phyloP scores from a whole-genome alignment of 2,797 vertebrate genomes.

The Thalassophryne amazonica region DNA sequence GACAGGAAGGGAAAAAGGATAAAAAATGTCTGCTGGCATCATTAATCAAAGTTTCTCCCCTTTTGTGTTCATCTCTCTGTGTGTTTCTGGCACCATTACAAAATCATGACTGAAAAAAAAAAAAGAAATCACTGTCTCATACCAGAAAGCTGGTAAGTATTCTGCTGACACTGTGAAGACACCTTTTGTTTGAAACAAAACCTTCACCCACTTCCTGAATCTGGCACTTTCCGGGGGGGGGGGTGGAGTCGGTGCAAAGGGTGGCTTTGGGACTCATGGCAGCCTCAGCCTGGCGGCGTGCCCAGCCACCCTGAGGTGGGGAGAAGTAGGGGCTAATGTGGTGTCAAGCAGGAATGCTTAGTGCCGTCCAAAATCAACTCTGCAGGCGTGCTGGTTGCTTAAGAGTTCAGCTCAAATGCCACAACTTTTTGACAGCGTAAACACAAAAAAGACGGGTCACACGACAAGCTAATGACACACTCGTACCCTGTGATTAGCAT shows the following conservation, averaged over 20 bases:
- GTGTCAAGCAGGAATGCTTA: conserved; percentile 86
- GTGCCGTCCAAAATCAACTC: conserved; percentile 88
- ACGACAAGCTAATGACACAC: conserved; percentile 11
- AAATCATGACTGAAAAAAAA: conserved; percentile 87
- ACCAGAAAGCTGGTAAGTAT: conserved; percentile 87
- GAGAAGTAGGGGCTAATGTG: conserved; percentile 86
- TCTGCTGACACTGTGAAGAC: conserved; percentile 93
- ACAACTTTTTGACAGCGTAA: conserved; percentile 50
- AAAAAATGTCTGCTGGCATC: conserved; percentile 77
- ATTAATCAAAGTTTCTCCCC: conserved; percentile 82
- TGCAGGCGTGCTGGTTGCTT: conserved; percentile 82
- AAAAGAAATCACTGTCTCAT: conserved; percentile 86
- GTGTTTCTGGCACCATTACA: conserved; percentile 84
- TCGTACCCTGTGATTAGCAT: neutral
- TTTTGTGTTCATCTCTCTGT: conserved; percentile 74
- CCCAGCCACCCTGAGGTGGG: conserved; percentile 88
- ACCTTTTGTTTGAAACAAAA: conserved; percentile 96
- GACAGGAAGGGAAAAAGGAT: conserved; percentile 63
- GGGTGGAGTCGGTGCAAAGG: conserved; percentile 56
- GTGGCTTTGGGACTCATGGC: conserved; percentile 91
- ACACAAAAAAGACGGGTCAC: conserved; percentile 39
- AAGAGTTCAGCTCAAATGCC: conserved; percentile 73
- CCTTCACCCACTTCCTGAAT: conserved; percentile 84
- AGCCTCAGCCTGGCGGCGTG: conserved; percentile 93
- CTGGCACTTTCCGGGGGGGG: conserved; percentile 84